Percentiles rank a stretch among this genome's conserved stretches.
These are phyloP conservation scores for Planococcus citri DNA, from an alignment of 1,140 invertebrate species.

Conservation along the genomic window DNA sequence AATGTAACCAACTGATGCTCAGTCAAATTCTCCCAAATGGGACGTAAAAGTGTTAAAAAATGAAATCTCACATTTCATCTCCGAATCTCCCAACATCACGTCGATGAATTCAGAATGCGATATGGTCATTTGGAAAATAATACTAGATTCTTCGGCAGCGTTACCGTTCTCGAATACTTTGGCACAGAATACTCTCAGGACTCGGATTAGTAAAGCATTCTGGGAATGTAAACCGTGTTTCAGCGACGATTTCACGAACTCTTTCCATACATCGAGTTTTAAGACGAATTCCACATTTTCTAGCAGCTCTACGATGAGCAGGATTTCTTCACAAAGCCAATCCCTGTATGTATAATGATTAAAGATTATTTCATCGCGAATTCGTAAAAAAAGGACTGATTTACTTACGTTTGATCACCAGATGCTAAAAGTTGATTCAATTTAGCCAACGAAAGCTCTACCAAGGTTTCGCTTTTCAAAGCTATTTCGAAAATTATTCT, in stretches of 20 bases:
- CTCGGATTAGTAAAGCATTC: not conserved
- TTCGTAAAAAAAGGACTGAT: not conserved
- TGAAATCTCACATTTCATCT: not conserved
- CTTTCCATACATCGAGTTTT: not conserved
- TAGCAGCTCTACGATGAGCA: not conserved
- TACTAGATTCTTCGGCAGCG: not conserved
- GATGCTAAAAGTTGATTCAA: not conserved
- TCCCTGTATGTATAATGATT: not conserved
- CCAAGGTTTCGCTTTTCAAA: not conserved
- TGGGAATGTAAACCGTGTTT: not conserved
- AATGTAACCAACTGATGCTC: not conserved
- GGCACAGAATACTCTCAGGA: not conserved
- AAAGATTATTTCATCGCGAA: not conserved
- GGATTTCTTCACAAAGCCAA: not conserved
- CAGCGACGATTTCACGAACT: not conserved
- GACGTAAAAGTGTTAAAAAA: no score
- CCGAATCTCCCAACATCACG: not conserved
- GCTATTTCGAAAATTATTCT: not conserved
- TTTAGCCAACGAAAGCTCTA: not conserved
- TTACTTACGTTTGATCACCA: not conserved
- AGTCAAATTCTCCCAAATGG: no score
- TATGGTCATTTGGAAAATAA: constrained; percentile 11
- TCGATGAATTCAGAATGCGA: constrained; percentile 2
- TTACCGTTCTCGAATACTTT: not conserved
- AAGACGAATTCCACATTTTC: not conserved